Conservation (phyloP, 2,888 invertebrate genomes). For the Xestia ashworthii region DNA sequence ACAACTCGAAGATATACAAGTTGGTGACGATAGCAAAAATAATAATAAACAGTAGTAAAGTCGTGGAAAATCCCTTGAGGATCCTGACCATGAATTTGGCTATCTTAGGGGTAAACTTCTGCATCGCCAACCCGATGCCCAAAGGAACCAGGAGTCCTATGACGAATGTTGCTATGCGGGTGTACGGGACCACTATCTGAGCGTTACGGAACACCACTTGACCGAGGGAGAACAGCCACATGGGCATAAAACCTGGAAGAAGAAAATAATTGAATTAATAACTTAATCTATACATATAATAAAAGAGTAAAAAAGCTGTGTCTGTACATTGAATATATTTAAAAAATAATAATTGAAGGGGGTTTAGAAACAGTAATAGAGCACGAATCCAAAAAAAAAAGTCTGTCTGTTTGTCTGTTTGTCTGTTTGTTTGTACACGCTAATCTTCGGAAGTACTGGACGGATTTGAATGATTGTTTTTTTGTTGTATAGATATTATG, state of each 20-base stretch:
- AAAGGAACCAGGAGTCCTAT: slow-evolving; percentile 95
- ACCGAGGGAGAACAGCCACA: slow-evolving; percentile 97
- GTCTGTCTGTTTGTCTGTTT: too few species aligned
- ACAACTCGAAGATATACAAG: slow-evolving; percentile 96
- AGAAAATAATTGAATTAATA: background rate
- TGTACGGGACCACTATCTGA: slow-evolving; percentile 94
- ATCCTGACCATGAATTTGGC: slow-evolving; percentile 94
- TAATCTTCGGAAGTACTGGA: too few species aligned
- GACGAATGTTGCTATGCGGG: slow-evolving; percentile 94
- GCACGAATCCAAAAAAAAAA: too few species aligned
- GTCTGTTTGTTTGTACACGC: too few species aligned
- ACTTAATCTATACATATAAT: too few species aligned
- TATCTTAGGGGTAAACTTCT: slow-evolving; percentile 92
- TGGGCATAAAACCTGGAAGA: slow-evolving; percentile 94
- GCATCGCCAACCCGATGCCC: slow-evolving; percentile 90
- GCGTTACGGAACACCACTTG: slow-evolving; percentile 93
- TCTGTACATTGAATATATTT: too few species aligned
- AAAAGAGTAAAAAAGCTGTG: too few species aligned
- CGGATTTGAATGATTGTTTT: too few species aligned
- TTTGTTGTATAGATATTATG: too few species aligned
- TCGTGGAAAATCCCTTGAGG: slow-evolving; percentile 95
- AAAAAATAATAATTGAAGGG: too few species aligned
- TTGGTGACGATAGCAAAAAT: slow-evolving; percentile 97
- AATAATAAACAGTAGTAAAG: slow-evolving; percentile 95
- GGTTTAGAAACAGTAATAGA: too few species aligned